Conservation (phyloP, 37 sponge, comb jelly and placozoan genomes). For the Bolinopsis microptera region DNA sequence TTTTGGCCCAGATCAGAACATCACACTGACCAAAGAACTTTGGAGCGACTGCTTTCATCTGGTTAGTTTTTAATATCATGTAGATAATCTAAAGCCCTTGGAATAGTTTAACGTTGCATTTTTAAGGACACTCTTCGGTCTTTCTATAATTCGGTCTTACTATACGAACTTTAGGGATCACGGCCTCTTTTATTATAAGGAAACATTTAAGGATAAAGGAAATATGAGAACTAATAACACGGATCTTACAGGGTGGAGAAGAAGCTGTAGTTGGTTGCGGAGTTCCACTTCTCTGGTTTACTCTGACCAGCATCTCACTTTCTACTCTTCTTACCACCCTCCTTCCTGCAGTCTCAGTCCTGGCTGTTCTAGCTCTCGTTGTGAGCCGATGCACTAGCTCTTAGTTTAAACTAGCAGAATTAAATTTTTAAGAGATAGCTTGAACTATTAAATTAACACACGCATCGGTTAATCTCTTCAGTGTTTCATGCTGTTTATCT, state of each 20-base stretch:
- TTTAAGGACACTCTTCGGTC: no score
- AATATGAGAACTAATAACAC: no score
- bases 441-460: no score
- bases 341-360: not conserved
- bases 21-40: not conserved
- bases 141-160: no score
- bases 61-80: not conserved
- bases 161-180: no score
- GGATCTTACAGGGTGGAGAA: not conserved
- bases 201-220: no score
- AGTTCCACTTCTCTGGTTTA: not conserved
- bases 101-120: no score
- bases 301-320: not conserved
- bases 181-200: no score
- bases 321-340: not conserved
- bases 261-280: not conserved
- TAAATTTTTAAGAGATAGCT: no score
- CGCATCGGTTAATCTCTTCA: no score
- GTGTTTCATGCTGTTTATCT: no score
- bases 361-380: not conserved
- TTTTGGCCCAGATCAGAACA: not conserved
- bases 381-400: not conserved
- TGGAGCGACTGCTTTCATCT: conserved; percentile 14
- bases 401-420: not conserved
- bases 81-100: no score